Conservation (phyloP, 2,113 vertebrate species). For the Macquaria ambigua region DNA sequence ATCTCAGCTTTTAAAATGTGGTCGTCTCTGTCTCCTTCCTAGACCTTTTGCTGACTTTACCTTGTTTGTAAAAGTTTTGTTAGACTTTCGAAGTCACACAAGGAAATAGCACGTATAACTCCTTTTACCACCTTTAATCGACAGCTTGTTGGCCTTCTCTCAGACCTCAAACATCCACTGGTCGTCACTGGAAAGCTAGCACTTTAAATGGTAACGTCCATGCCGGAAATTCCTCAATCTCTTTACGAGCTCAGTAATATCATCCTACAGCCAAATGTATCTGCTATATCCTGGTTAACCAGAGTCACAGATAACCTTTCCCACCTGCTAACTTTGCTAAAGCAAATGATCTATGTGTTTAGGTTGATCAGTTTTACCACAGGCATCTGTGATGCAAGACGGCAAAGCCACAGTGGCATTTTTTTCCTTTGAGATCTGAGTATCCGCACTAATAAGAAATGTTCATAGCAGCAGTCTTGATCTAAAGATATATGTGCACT, state of each 20-base stretch:
- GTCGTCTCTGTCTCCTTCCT: neutral
- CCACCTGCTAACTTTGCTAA: neutral
- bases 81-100: slow-evolving; percentile 43
- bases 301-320: slow-evolving; percentile 20
- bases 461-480: slow-evolving; percentile 40
- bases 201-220: neutral
- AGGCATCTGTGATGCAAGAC: slow-evolving; percentile 3
- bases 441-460: slow-evolving; percentile 47
- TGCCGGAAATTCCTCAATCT: neutral
- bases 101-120: neutral
- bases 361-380: slow-evolving; percentile 33
- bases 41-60: slow-evolving; percentile 30
- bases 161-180: slow-evolving; percentile 25
- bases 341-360: slow-evolving; percentile 32
- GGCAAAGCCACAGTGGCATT: slow-evolving; percentile 12
- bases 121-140: slow-evolving; percentile 41
- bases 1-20: slow-evolving; percentile 44
- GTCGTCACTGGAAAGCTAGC: slow-evolving; percentile 7
- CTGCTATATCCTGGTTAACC: neutral
- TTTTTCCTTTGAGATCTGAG: slow-evolving; percentile 40
- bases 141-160: slow-evolving; percentile 38
- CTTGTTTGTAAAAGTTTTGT: slow-evolving; percentile 45
- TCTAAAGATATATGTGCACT: slow-evolving; percentile 41
- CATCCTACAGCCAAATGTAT: slow-evolving; percentile 1
- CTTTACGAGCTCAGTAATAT: neutral